Evolutionary conservation across 2,113 vertebrate genomes (phyloP).

Genomic region (Peromyscus leucopus): DNA sequence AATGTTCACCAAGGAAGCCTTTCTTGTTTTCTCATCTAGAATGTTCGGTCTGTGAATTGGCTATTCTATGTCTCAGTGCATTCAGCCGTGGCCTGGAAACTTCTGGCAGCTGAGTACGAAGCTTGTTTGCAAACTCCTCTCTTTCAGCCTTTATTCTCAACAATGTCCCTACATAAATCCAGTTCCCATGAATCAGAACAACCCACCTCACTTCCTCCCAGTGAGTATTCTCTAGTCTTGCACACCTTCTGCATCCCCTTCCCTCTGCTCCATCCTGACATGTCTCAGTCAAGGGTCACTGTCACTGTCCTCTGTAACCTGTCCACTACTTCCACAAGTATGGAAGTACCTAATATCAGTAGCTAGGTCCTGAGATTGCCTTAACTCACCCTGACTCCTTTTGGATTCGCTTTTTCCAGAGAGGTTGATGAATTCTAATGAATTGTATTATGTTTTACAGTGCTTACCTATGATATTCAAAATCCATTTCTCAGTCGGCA

Average conservation of each 20-base stretch:
- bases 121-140: not conserved
- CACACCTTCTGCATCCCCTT: fast-evolving
- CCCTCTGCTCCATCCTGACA: no score
- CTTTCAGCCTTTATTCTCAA: not conserved
- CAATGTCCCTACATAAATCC: fast-evolving
- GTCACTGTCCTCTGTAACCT: fast-evolving
- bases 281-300: fast-evolving
- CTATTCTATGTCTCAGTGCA: not conserved
- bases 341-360: no score
- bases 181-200: not conserved
- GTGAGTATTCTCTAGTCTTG: no score
- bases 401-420: not conserved
- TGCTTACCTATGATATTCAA: not conserved
- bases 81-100: fast-evolving
- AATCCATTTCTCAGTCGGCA: not conserved
- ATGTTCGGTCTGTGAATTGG: fast-evolving
- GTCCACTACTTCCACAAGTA: fast-evolving
- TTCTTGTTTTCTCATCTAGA: not conserved
- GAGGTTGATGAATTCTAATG: not conserved
- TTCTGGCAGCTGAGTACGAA: fast-evolving
- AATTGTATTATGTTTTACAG: not conserved
- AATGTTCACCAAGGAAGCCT: not conserved
- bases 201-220: not conserved
- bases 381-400: no score
- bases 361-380: not conserved